phyloP scores from a whole-genome alignment of 2,797 vertebrate species.

The Bradypus variegatus region DNA sequence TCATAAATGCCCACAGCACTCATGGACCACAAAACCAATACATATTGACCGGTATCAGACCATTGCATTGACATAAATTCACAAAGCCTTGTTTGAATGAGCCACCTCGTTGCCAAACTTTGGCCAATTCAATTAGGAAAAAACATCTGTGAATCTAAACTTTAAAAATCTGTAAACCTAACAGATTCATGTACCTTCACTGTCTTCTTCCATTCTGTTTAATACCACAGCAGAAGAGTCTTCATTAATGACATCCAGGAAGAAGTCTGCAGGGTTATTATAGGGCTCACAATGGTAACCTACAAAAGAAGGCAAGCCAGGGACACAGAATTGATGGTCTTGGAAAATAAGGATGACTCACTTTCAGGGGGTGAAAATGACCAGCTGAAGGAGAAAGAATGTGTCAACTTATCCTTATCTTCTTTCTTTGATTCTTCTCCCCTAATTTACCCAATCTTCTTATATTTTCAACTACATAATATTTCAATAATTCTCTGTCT shows the following conservation, averaged over 20 bases:
- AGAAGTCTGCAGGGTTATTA: slow-evolving; percentile 95
- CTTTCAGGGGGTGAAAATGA: neutral
- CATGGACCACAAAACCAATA: neutral
- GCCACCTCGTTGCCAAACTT: neutral
- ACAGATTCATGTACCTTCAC: slow-evolving; percentile 62
- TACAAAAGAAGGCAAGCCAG: slow-evolving; percentile 56
- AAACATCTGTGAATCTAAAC: neutral
- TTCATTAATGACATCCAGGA: slow-evolving; percentile 91
- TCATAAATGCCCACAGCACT: neutral
- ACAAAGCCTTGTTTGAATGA: neutral
- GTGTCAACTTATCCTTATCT: neutral
- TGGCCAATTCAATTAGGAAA: neutral
- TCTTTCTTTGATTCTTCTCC: neutral
- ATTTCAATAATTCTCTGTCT: neutral
- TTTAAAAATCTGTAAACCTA: neutral
- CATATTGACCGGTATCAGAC: neutral
- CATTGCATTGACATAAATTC: neutral
- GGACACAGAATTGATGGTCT: neutral
- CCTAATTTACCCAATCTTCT: neutral
- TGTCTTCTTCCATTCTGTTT: slow-evolving; percentile 64
- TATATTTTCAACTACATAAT: neutral
- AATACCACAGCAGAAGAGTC: slow-evolving; percentile 74
- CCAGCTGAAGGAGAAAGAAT: neutral
- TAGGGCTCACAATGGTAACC: slow-evolving; percentile 86
- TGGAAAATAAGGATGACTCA: neutral